Percentiles rank a stretch among this genome's conserved stretches.
Evolutionary conservation across 1,140 invertebrate species (phyloP).

Genomic region (Octopus sinensis): DNA sequence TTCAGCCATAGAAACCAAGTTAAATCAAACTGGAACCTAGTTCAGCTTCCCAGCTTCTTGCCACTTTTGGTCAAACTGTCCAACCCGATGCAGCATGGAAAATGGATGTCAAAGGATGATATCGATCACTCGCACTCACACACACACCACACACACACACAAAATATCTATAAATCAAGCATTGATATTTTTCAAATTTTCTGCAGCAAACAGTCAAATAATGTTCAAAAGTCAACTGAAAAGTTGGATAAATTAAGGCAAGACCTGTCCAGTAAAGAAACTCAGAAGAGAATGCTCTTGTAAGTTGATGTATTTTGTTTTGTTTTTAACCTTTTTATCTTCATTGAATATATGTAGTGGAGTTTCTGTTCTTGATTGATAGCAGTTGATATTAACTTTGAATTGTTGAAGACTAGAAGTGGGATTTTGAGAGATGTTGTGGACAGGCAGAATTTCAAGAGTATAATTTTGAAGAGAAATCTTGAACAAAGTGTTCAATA

Average conservation of each 20-base stretch:
- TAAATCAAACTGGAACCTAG: too few species aligned
- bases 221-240: constrained; percentile 55
- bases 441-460: neutral
- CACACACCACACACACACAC: neutral
- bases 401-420: too few species aligned
- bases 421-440: too few species aligned
- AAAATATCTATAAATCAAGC: neutral
- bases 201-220: constrained; percentile 38
- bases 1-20: too few species aligned
- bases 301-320: constrained; percentile 21
- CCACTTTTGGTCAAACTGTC: too few species aligned
- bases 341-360: neutral
- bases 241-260: constrained; percentile 65
- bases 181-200: constrained; percentile 15
- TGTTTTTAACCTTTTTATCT: neutral
- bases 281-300: constrained; percentile 60
- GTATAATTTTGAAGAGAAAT: neutral
- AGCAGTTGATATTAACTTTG: too few species aligned
- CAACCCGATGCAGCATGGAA: neutral
- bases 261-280: constrained; percentile 64
- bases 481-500: neutral
- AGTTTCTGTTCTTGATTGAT: neutral
- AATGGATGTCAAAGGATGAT: neutral
- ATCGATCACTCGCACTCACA: neutral
- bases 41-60: too few species aligned